Evolutionary conservation across 1,140 invertebrate genomes (phyloP), one percentile per base, ranked within the genome.

Genomic region (Anastrepha obliqua): DNA sequence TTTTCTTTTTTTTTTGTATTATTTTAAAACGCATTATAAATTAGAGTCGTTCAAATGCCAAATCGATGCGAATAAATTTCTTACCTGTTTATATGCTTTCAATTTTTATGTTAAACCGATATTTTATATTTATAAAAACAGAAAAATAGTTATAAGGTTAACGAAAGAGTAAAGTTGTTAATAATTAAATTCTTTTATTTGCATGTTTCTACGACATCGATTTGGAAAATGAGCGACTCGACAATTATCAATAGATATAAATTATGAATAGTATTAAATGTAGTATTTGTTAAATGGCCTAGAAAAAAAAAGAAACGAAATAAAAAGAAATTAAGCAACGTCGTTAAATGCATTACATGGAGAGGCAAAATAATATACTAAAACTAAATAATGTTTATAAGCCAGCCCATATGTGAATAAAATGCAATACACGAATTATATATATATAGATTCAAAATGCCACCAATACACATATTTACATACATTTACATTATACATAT

Each of bases 231-330:
- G 29, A 42, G n/a, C 29, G 11, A 67, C 20, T 67, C 39, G 65
- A 39, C 20, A 29, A 64, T 64, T 64, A 20, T 20, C 62, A 20
- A 20, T 64, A 64, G 17, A 64, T 64, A 20, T 20, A 64, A 64
- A 20, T 64, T 64, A 64, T n/a, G 20, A 67, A 29, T 67, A 67
- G 65, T 67, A 67, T 67, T 67, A 67, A 39, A 67, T 67, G 65
- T 67, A 67, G 39, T 67, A 67, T 67, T 67, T 67, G 65, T 67
- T 20, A 67, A 67, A 67, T 67, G 29, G 65, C 39, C 65, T 42
- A 67, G 11, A 67, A 67, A 29, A 15, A 67, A 67, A 58, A 58
- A 58, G 13, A 58, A 58, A 58, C 55, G 13, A 58, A 58, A 58
- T 8, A 58, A 58, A 58, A 8, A 29, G 8, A 39, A 67, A 20